A percentile compares a stretch with the other conserved stretches of the same genome.
Conservation (phyloP, 2,888 invertebrate species). For the Phaonia tiefii region DNA sequence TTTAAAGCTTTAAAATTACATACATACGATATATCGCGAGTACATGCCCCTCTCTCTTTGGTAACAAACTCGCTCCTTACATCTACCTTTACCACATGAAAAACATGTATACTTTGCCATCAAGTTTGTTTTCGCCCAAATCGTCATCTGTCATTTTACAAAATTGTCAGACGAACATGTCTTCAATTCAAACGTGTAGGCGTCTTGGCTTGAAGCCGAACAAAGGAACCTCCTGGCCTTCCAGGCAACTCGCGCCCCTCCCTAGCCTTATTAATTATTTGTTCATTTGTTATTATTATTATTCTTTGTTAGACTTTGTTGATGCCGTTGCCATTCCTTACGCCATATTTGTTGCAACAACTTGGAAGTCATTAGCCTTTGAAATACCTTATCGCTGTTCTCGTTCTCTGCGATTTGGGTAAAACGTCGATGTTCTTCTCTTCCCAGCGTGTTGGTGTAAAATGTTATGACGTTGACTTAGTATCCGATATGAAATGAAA, state of each 20-base stretch:
- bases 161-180: slow-evolving; percentile 14
- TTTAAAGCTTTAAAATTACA: slow-evolving; percentile 1
- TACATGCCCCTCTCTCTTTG: neutral
- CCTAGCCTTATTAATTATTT: slow-evolving; percentile 50
- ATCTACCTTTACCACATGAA: neutral
- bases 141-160: slow-evolving; percentile 25
- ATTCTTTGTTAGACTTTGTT: neutral
- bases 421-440: neutral
- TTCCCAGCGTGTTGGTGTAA: neutral
- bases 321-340: slow-evolving; percentile 7
- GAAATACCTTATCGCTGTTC: slow-evolving; percentile 2
- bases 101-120: slow-evolving; percentile 1
- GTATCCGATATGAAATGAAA: neutral
- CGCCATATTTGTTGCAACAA: slow-evolving; percentile 11
- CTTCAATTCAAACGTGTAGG: neutral
- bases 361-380: slow-evolving; percentile 34
- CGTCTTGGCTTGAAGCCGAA: neutral
- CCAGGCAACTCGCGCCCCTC: neutral
- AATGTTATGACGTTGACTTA: slow-evolving; percentile 19
- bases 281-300: slow-evolving; percentile 27
- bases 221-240: neutral
- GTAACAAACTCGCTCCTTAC: too few species aligned
- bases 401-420: neutral
- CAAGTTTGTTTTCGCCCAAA: neutral
- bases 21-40: neutral